Evolutionary conservation across 2,113 vertebrate genomes (phyloP), one percentile per base, ranked within the genome.

Genomic region (Oenanthe melanoleuca): DNA sequence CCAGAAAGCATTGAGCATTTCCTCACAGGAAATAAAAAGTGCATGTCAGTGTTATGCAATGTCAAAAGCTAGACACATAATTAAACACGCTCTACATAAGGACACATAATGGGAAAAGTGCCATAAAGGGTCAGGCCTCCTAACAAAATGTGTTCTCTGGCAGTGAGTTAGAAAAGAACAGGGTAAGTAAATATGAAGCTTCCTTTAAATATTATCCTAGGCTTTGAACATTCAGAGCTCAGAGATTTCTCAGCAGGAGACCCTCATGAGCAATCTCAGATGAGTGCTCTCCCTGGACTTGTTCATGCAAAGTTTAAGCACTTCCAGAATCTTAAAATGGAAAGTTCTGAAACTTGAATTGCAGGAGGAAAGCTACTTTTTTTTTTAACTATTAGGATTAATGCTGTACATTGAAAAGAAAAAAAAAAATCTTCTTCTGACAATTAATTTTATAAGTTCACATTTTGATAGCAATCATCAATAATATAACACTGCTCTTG

Each of bases 1-100:
- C 79, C 94, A 95, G 86, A 77, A 95, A 93, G 47, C 88, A 90
- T 0, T 55, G 59, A 95, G 81, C 34, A 82, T 95, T 96, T 94
- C 92, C 93, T 86, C 64, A 45, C 67, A 83, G 92, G 94, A 96
- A 91, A 56, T 70, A 72, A 93, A 79, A 89, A 83, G 52, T 21
- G 55, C 63, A 1, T 69, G 89, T 89, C 67, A 42, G 55, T 55
- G 67, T 83, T 96, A 59, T 86, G 60, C 60, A 44, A 38, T 65
- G 85, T 88, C 59, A 73, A 91, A 94, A 97, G 65, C 80, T 80
- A 84, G 88, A 80, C 4, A 10, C 50, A 52, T 85, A 89, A 87
- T 94, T 91, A 92, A 94, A 89, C 81, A 92, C 89, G 81, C 84
- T 85, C 74, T 89, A 8, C 71, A 70, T 65, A 61, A 59, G 71